Evolutionary conservation across 2,797 vertebrate species (phyloP).

Genomic region (Erethizon dorsatum): DNA sequence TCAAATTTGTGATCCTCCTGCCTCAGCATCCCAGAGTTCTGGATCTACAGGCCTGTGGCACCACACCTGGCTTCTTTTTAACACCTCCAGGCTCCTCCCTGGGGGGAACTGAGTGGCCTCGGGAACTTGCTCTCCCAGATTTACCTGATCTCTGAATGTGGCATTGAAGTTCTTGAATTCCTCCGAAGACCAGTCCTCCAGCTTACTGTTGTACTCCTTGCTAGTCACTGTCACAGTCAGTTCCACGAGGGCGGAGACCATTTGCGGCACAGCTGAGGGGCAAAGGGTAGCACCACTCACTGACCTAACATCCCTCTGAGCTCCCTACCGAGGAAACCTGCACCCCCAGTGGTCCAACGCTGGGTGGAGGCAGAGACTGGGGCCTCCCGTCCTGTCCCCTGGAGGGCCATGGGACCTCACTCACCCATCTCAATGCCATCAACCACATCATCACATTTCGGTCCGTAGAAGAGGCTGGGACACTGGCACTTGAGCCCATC

Average conservation of each 20-base stretch:
- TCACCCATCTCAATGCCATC: neutral
- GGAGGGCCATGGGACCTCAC: neutral
- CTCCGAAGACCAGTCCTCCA: accelerated
- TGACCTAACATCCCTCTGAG: neutral
- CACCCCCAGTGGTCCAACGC: neutral
- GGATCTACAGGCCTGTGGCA: neutral
- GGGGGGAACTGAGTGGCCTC: no score
- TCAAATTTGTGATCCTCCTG: neutral
- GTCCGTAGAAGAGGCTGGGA: accelerated
- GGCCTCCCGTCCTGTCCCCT: no score
- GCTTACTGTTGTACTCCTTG: accelerated
- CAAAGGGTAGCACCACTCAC: neutral
- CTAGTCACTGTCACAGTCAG: slow-evolving; percentile 61
- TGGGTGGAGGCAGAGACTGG: no score
- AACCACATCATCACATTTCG: accelerated
- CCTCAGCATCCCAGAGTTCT: neutral
- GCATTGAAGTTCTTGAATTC: neutral
- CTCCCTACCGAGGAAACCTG: neutral
- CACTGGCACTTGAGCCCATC: slow-evolving; percentile 64
- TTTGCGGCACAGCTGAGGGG: neutral
- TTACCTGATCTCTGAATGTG: slow-evolving; percentile 17
- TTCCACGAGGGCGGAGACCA: neutral
- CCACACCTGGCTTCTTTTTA: neutral
- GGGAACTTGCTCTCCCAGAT: neutral
- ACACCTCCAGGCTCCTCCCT: neutral